Evolutionary conservation across 2,888 invertebrate genomes (phyloP).

Genomic region (Seladonia tumulorum): DNA sequence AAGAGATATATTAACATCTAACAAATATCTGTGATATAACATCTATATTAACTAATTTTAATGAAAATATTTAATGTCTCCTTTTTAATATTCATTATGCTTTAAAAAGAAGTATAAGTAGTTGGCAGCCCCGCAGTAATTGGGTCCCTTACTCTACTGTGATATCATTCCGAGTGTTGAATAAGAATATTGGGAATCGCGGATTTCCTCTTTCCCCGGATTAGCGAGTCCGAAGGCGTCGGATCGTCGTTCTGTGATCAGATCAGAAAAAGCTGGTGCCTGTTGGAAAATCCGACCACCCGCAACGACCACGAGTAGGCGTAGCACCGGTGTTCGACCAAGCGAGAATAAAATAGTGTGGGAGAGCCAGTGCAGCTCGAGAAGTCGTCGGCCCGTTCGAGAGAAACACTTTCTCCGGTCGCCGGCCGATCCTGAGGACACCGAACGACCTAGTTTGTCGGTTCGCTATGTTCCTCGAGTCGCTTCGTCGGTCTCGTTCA

Average conservation of each 20-base stretch:
- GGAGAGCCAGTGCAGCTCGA: constrained; percentile 57
- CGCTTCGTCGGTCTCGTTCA: constrained; percentile 46
- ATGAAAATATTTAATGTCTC: too few species aligned
- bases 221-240: neutral
- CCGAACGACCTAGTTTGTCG: constrained; percentile 71
- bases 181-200: too few species aligned
- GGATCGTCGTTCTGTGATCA: neutral
- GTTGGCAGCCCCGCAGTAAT: too few species aligned
- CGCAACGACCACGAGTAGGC: constrained; percentile 65
- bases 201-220: neutral
- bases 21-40: too few species aligned
- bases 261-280: constrained; percentile 45
- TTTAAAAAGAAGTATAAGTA: too few species aligned
- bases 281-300: constrained; percentile 69
- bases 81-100: too few species aligned
- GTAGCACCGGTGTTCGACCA: constrained; percentile 40
- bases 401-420: constrained; percentile 79
- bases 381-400: constrained; percentile 56
- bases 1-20: too few species aligned
- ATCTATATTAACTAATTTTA: too few species aligned
- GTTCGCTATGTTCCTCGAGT: constrained; percentile 26
- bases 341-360: constrained; percentile 71
- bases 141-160: too few species aligned
- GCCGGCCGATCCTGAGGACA: constrained; percentile 71
- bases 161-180: too few species aligned